phyloP scores from a whole-genome alignment of 2,888 invertebrate genomes.

The Pheosia gnoma region DNA sequence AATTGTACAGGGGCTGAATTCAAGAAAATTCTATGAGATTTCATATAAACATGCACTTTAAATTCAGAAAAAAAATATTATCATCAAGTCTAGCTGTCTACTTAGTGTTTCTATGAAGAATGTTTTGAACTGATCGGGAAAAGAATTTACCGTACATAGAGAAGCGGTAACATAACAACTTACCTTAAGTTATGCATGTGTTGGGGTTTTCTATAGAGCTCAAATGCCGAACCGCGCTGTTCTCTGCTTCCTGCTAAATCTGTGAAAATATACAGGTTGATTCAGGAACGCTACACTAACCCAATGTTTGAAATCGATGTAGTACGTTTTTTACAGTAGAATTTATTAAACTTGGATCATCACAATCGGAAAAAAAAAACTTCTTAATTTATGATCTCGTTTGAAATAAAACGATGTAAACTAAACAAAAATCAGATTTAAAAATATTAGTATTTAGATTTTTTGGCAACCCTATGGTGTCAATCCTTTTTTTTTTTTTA shows the following conservation, averaged over 20 bases:
- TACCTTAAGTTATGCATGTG: slow-evolving; percentile 93
- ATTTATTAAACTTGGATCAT: no score
- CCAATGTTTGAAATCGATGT: no score
- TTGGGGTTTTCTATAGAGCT: slow-evolving; percentile 95
- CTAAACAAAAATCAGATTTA: no score
- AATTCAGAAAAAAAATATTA: slow-evolving; percentile 9
- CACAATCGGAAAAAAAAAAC: no score
- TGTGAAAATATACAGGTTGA: slow-evolving; percentile 23
- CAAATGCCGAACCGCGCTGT: slow-evolving; percentile 97
- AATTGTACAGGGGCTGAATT: slow-evolving; percentile 73
- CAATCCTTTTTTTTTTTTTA: no score
- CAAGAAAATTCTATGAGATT: slow-evolving; percentile 26
- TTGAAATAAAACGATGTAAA: no score
- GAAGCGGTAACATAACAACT: slow-evolving; percentile 34
- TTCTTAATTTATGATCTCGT: no score
- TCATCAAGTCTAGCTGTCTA: slow-evolving; percentile 1
- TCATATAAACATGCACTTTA: slow-evolving; percentile 61
- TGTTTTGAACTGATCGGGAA: slow-evolving; percentile 22
- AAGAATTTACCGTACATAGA: slow-evolving; percentile 8
- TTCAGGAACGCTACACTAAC: no score
- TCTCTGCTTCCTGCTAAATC: slow-evolving; percentile 94
- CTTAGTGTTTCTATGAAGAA: neutral
- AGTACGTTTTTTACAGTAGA: no score
- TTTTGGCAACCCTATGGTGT: no score
- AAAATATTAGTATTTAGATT: no score